Conservation (phyloP, 2,797 vertebrate species). For the Scleropages formosus region DNA sequence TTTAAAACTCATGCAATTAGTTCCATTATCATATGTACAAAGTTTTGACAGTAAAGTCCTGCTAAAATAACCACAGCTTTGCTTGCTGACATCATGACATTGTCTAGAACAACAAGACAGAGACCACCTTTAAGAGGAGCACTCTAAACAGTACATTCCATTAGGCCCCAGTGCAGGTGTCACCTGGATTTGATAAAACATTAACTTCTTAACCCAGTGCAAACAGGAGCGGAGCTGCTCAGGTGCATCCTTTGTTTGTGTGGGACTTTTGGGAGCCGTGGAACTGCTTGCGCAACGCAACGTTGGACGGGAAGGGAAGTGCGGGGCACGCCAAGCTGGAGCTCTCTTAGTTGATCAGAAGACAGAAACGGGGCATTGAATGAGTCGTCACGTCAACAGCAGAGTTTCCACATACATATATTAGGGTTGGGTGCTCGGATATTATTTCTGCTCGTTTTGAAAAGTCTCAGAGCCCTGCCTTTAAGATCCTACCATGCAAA, state of each 20-base stretch:
- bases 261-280: conserved; percentile 66
- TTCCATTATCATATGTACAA: too few species aligned
- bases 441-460: conserved; percentile 31
- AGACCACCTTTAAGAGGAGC: conserved; percentile 63
- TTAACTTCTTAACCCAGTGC: conserved; percentile 65
- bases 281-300: conserved; percentile 55
- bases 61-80: conserved; percentile 12
- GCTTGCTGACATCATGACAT: conserved; percentile 44
- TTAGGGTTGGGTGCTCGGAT: neutral
- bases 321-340: conserved; percentile 28
- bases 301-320: neutral
- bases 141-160: conserved; percentile 67
- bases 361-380: neutral
- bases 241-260: conserved; percentile 78
- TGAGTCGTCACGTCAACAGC: conserved; percentile 27
- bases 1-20: too few species aligned
- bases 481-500: neutral
- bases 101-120: conserved; percentile 41
- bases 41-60: neutral
- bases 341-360: conserved; percentile 44
- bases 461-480: neutral
- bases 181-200: conserved; percentile 74
- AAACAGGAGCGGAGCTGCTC: conserved; percentile 70
- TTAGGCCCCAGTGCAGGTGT: conserved; percentile 71
- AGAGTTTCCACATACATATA: conserved; percentile 37